These are phyloP conservation scores for Aptenodytes patagonicus DNA, from an alignment of 2,113 vertebrate species.

Conservation along the genomic window DNA sequence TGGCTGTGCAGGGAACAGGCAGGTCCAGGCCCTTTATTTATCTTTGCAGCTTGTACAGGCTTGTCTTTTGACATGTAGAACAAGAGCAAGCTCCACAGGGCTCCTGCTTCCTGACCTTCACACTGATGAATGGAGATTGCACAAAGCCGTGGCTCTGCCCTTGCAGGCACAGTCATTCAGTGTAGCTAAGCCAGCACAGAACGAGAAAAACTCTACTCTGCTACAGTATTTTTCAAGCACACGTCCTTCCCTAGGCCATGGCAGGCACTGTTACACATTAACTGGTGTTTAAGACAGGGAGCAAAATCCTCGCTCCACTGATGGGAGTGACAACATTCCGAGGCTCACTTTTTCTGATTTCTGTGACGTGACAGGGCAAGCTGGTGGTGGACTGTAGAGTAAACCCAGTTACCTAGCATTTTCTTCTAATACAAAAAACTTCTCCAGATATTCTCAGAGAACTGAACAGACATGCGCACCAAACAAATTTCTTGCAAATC, in stretches of 20 bases:
- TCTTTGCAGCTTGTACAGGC: slow-evolving; percentile 18
- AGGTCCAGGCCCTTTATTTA: not conserved
- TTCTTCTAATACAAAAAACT: not conserved
- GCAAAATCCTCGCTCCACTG: not conserved
- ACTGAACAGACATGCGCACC: not conserved
- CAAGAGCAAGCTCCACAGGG: slow-evolving; percentile 31
- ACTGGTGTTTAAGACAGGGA: not conserved
- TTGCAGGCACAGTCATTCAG: slow-evolving; percentile 32
- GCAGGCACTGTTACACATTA: not conserved
- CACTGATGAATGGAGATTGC: slow-evolving; percentile 47
- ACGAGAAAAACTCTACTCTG: not conserved
- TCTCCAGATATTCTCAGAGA: not conserved
- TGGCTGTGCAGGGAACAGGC: not conserved
- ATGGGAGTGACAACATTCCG: not conserved
- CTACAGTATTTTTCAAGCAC: not conserved
- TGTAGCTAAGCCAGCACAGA: slow-evolving; percentile 34
- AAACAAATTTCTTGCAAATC: not conserved
- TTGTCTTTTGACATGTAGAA: slow-evolving; percentile 10
- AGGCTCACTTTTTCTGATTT: not conserved
- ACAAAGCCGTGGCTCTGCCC: slow-evolving; percentile 9
- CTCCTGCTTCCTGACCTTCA: slow-evolving; percentile 48
- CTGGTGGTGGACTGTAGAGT: not conserved
- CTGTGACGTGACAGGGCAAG: not conserved
- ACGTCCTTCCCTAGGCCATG: not conserved
- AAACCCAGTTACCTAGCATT: not conserved